These are phyloP conservation scores for Agrotis ipsilon DNA, from an alignment of 2,888 invertebrate species.

Conservation along the genomic window DNA sequence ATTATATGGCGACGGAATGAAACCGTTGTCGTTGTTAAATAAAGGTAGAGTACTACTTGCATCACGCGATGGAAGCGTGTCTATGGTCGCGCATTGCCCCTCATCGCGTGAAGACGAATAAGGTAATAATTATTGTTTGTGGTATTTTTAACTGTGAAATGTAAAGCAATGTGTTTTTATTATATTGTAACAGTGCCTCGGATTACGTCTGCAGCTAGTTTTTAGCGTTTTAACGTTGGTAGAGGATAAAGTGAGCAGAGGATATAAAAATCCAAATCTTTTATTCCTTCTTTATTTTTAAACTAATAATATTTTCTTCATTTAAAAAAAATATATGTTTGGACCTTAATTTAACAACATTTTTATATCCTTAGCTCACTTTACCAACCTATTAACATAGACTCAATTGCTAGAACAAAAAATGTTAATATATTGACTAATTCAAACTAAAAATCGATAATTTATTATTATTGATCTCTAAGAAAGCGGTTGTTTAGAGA, in stretches of 20 bases:
- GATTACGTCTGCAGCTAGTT: slow-evolving; percentile 47
- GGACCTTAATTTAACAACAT: neutral
- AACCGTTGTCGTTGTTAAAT: slow-evolving; percentile 34
- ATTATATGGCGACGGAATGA: slow-evolving; percentile 31
- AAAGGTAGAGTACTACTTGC: slow-evolving; percentile 21
- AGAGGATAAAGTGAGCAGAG: neutral
- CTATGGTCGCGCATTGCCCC: slow-evolving; percentile 23
- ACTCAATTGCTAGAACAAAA: slow-evolving; percentile 32
- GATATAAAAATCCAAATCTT: neutral
- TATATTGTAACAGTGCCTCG: slow-evolving; percentile 31
- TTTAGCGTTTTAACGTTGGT: slow-evolving; percentile 12
- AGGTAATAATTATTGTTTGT: slow-evolving; percentile 23
- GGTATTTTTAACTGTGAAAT: slow-evolving; percentile 23
- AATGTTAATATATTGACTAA: slow-evolving; percentile 32
- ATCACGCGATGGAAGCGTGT: slow-evolving; percentile 32
- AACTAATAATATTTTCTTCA: neutral
- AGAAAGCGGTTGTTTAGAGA: slow-evolving; percentile 41
- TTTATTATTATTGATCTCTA: slow-evolving; percentile 26
- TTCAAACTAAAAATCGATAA: slow-evolving; percentile 12
- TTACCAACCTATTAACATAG: slow-evolving; percentile 6
- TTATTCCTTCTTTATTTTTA: neutral
- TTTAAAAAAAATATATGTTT: neutral
- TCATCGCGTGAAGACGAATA: slow-evolving; percentile 25
- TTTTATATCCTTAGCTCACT: slow-evolving; percentile 10
- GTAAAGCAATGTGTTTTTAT: slow-evolving; percentile 25